Percentiles rank a stretch among this genome's conserved stretches.
These are phyloP conservation scores for Arbacia lixula DNA, from an alignment of 53 echinoderm and acorn worm species.

Conservation along the genomic window DNA sequence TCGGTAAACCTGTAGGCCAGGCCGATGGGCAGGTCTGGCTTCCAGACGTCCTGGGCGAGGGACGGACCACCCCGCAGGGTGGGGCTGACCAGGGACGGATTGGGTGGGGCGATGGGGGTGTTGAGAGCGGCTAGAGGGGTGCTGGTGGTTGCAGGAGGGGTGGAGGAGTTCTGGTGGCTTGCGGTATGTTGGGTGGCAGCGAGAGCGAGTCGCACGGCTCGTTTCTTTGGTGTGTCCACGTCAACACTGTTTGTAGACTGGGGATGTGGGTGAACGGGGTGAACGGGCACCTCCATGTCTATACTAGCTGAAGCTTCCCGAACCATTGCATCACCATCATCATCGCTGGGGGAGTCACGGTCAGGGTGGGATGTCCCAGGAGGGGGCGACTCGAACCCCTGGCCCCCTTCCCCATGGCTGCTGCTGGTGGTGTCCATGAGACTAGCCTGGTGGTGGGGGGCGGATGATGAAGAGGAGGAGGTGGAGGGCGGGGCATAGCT, in stretches of 20 bases:
- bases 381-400: too few species aligned
- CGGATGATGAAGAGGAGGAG: not conserved
- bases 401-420: too few species aligned
- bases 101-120: not conserved
- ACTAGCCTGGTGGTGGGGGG: too few species aligned
- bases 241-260: not conserved
- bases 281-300: not conserved
- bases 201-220: constrained; percentile 27
- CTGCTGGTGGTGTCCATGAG: not conserved
- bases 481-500: constrained; percentile 4
- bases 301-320: not conserved
- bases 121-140: not conserved
- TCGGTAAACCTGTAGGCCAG: constrained; percentile 12
- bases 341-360: constrained; percentile 5
- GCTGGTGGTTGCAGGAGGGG: not conserved
- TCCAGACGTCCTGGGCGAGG: constrained; percentile 11
- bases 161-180: too few species aligned
- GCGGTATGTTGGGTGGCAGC: constrained; percentile 11
- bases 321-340: not conserved
- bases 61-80: not conserved
- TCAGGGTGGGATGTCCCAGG: not conserved
- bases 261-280: not conserved
- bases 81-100: not conserved
- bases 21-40: constrained; percentile 39
- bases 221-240: constrained; percentile 40